A percentile compares a stretch with the other conserved stretches of the same genome.
These are phyloP conservation scores for Odobenus rosmarus DNA, from an alignment of 2,113 vertebrate species.

Conservation along the genomic window DNA sequence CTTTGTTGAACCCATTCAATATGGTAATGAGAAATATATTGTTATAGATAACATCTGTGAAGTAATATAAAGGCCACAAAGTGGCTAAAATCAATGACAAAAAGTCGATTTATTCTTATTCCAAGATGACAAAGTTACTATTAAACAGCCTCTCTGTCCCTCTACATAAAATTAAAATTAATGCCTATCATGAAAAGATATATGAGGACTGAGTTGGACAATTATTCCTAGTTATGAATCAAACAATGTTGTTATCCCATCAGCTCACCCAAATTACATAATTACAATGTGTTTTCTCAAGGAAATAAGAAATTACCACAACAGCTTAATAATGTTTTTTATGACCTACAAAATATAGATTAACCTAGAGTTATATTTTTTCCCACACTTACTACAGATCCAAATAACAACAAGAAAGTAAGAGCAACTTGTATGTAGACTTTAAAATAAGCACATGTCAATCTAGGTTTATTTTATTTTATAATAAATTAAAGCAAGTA, in stretches of 20 bases:
- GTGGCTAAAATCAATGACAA: slow-evolving; percentile 52
- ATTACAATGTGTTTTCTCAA: not conserved
- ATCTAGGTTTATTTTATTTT: not conserved
- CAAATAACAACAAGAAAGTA: not conserved
- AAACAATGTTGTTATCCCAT: not conserved
- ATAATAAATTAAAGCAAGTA: not conserved
- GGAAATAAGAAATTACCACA: not conserved
- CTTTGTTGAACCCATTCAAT: slow-evolving; percentile 51
- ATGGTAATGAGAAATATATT: slow-evolving; percentile 63
- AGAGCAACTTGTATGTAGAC: not conserved
- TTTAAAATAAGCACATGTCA: not conserved
- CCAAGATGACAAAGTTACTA: slow-evolving; percentile 39
- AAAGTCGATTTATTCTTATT: slow-evolving; percentile 63
- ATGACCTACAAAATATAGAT: not conserved
- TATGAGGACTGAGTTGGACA: not conserved
- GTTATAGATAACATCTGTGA: slow-evolving; percentile 50
- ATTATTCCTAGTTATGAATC: not conserved
- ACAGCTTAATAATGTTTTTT: slow-evolving; percentile 12
- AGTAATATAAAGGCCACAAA: slow-evolving; percentile 53
- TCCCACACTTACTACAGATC: not conserved
- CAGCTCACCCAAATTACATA: not conserved
- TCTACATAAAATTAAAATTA: slow-evolving; percentile 48
- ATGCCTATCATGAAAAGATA: not conserved
- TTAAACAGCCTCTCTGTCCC: not conserved
- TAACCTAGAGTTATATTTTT: not conserved